These are phyloP conservation scores for Agriopis aurantiaria DNA, from an alignment of 2,888 invertebrate species.

Conservation along the genomic window DNA sequence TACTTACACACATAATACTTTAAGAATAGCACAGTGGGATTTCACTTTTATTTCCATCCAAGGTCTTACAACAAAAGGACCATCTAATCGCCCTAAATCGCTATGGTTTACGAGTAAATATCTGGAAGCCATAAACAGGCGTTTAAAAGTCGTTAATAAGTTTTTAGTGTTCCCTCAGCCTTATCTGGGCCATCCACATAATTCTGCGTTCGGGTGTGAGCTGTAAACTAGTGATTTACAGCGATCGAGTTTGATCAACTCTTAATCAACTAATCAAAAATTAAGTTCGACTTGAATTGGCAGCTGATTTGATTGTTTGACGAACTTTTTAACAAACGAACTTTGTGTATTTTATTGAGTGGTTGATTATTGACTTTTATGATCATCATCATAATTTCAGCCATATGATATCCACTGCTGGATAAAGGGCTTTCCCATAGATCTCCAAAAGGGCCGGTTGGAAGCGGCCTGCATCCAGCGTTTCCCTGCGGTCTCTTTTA, in stretches of 20 bases:
- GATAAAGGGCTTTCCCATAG: too few relatives aligned
- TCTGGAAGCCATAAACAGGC: slow-evolving; percentile 57
- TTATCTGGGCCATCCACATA: slow-evolving; percentile 57
- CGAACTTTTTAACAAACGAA: neutral
- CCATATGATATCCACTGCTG: too few relatives aligned
- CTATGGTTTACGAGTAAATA: slow-evolving; percentile 38
- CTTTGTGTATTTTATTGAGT: neutral
- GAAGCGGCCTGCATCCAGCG: too few relatives aligned
- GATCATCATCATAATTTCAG: too few relatives aligned
- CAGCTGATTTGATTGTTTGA: slow-evolving; percentile 4
- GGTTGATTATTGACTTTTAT: too few relatives aligned
- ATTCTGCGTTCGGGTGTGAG: slow-evolving; percentile 56
- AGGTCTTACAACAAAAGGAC: slow-evolving; percentile 28
- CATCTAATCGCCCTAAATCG: slow-evolving; percentile 50
- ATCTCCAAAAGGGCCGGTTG: too few relatives aligned
- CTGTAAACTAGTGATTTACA: slow-evolving; percentile 50
- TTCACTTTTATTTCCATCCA: slow-evolving; percentile 17
- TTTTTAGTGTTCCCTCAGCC: slow-evolving; percentile 58
- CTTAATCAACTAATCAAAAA: slow-evolving; percentile 15
- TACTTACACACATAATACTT: neutral
- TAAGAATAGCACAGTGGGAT: slow-evolving; percentile 5
- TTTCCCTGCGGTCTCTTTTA: too few relatives aligned
- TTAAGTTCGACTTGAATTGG: slow-evolving; percentile 14
- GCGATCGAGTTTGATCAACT: slow-evolving; percentile 19
- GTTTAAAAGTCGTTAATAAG: slow-evolving; percentile 59